phyloP scores from a whole-genome alignment of 2,113 vertebrate genomes.

The Dasyprocta punctata region DNA sequence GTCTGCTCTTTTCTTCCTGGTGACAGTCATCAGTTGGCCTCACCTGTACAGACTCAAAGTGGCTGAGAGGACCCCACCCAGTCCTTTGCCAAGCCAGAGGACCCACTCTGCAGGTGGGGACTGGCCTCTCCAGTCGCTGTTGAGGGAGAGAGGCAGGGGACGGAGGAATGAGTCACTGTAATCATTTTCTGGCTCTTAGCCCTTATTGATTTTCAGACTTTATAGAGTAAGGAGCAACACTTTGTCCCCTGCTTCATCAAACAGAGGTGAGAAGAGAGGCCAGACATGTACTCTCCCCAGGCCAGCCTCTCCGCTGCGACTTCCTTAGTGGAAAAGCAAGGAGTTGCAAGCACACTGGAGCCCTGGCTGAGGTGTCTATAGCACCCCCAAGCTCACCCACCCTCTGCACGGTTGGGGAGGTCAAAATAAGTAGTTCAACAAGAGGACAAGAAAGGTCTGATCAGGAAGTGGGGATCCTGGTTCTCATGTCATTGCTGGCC shows the following conservation, averaged over 20 bases:
- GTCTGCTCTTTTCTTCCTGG: neutral
- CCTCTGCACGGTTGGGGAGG: neutral
- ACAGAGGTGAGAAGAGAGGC: neutral
- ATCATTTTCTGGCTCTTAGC: constrained; percentile 21
- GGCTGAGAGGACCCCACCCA: neutral
- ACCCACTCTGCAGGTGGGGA: neutral
- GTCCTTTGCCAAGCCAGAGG: neutral
- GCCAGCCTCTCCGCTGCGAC: neutral
- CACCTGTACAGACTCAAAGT: neutral
- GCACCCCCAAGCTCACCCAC: neutral
- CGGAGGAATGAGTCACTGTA: neutral
- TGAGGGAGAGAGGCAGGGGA: neutral
- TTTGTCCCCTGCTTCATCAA: constrained; percentile 34
- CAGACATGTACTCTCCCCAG: neutral
- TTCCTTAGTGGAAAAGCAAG: neutral
- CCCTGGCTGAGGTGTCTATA: neutral
- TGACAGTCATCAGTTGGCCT: neutral
- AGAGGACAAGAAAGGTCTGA: neutral
- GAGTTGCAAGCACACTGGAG: neutral
- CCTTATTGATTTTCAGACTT: constrained; percentile 61
- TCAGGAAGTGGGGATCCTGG: neutral
- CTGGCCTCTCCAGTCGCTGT: neutral
- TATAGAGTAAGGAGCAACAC: neutral
- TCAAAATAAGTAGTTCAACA: neutral
- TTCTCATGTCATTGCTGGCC: neutral